Evolutionary conservation across 2,797 vertebrate species (phyloP).

Genomic region (Halcyon chelicuti): DNA sequence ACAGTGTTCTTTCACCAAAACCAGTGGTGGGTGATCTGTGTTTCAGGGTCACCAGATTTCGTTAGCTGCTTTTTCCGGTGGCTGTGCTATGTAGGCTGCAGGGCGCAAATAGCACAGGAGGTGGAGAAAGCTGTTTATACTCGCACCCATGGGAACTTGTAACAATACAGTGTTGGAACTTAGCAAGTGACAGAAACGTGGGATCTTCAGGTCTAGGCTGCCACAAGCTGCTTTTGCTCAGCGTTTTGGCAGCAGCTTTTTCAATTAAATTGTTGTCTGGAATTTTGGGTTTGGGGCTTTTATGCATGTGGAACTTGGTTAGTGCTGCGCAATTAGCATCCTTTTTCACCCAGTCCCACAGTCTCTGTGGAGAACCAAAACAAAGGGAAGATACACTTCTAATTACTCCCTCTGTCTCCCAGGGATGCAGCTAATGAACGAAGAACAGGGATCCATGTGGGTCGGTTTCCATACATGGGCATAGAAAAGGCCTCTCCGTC

Average conservation of each 20-base stretch:
- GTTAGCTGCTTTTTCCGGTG: background rate
- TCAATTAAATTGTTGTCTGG: background rate
- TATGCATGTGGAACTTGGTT: slow-evolving; percentile 44
- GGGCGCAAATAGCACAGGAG: slow-evolving; percentile 1
- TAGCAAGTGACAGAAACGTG: background rate
- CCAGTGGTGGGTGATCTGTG: background rate
- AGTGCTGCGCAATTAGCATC: background rate
- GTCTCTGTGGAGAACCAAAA: slow-evolving; percentile 55
- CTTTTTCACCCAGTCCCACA: slow-evolving; percentile 39
- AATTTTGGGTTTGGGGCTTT: slow-evolving; percentile 39
- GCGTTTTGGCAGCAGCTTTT: background rate
- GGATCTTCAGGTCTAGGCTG: background rate
- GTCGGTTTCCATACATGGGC: slow-evolving; percentile 70
- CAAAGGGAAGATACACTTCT: slow-evolving; percentile 45
- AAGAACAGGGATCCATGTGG: slow-evolving; percentile 71
- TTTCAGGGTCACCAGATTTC: background rate
- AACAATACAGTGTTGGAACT: background rate
- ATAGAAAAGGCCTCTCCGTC: slow-evolving; percentile 69
- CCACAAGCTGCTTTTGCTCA: background rate
- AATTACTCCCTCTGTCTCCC: slow-evolving; percentile 74
- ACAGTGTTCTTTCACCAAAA: background rate
- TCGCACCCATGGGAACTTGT: background rate
- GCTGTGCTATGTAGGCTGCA: background rate
- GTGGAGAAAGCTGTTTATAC: background rate
- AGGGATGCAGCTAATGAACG: slow-evolving; percentile 70